These are phyloP conservation scores for Rhynchonycteris naso DNA, from an alignment of 2,797 vertebrate genomes.

Conservation along the genomic window DNA sequence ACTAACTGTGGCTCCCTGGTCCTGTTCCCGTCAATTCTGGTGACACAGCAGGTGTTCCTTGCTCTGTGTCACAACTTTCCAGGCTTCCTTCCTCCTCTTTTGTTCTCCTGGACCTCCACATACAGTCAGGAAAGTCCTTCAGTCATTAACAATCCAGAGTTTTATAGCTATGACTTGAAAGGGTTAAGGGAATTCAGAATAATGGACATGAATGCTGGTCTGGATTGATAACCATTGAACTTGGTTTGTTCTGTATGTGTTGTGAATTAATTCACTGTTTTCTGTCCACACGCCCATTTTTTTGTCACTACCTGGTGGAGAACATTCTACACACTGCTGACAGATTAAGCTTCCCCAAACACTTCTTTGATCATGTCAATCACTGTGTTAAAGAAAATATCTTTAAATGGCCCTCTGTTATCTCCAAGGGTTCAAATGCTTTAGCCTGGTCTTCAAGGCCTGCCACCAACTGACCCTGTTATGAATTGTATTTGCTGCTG, in stretches of 20 bases:
- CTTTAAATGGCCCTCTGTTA: neutral
- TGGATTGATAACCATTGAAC: neutral
- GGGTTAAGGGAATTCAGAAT: neutral
- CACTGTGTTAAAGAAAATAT: constrained; percentile 9
- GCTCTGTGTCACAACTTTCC: neutral
- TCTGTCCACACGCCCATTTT: constrained; percentile 43
- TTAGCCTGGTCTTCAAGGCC: neutral
- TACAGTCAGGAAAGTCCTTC: neutral
- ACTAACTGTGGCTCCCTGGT: neutral
- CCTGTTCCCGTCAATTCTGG: neutral
- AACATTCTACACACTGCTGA: neutral
- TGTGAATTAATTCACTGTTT: constrained; percentile 33
- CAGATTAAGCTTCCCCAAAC: neutral
- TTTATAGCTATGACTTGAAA: neutral
- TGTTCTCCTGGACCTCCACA: neutral
- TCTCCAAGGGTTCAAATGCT: neutral
- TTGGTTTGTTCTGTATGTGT: neutral
- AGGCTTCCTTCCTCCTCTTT: neutral
- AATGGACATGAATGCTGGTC: neutral
- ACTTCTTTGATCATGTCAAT: neutral
- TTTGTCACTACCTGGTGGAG: neutral
- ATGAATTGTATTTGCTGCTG: neutral
- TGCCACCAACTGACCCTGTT: neutral
- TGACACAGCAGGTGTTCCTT: neutral
- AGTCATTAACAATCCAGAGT: neutral